phyloP scores from a whole-genome alignment of 2,797 vertebrate genomes.

The Erpetoichthys calabaricus region DNA sequence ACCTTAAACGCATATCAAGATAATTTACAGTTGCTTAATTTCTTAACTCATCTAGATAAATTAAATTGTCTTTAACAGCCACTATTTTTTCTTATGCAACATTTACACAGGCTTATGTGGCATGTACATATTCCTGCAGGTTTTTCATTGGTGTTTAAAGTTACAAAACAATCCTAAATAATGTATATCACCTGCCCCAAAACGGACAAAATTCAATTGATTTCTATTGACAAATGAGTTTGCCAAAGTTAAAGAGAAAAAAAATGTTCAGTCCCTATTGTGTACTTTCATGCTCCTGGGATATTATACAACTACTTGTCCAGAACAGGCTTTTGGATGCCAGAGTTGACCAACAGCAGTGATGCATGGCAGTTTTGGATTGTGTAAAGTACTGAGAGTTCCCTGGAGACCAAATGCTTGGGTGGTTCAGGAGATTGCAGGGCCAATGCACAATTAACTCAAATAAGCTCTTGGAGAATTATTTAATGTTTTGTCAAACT shows the following conservation, averaged over 20 bases:
- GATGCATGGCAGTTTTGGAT: conserved; percentile 26
- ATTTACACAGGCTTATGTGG: no score
- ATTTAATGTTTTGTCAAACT: conserved; percentile 29
- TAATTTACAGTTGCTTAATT: no score
- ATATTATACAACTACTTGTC: conserved; percentile 43
- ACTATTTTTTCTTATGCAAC: no score
- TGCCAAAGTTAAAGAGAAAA: conserved; percentile 39
- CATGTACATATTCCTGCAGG: no score
- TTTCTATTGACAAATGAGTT: conserved; percentile 14
- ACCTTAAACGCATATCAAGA: no score
- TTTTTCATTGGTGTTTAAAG: no score
- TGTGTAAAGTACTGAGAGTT: conserved; percentile 22
- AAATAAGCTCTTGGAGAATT: conserved; percentile 34
- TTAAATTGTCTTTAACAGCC: no score
- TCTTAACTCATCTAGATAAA: no score
- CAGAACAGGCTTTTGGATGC: conserved; percentile 43
- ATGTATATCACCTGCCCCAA: conserved; percentile 1
- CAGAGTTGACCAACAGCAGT: conserved; percentile 32
- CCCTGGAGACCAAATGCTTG: conserved; percentile 35
- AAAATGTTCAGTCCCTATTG: conserved; percentile 27
- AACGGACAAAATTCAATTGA: conserved; percentile 40
- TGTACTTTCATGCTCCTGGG: conserved; percentile 32
- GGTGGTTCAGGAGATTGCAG: conserved; percentile 36
- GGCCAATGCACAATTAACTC: conserved; percentile 31
- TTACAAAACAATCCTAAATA: no score